Base-by-base conservation (phyloP, 2,113 vertebrate genomes). In the Potamarius usumacintae region DNA sequence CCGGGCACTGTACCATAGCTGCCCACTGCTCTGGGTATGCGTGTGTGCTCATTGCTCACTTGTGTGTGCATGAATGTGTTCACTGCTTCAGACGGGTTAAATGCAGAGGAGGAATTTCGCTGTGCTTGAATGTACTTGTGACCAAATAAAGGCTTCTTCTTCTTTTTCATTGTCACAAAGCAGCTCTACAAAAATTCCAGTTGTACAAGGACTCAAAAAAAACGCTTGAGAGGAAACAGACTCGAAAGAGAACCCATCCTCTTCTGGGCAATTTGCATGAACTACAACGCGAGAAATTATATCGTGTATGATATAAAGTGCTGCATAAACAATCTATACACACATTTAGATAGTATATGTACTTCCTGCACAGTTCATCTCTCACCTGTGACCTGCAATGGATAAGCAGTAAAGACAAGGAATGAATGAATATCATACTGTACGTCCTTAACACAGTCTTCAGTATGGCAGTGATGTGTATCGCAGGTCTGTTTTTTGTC, bases 381-480 rank as follows among this genome's bases (percentile, higher is more conserved):
- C 25, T 60, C 42, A 42, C 42, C 42, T 42, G 42, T 42, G 42
- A 42, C 42, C 42, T 42, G 42, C 42, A 42, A 4, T 42, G 42
- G 42, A 42, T 42, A 42, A 42, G 42, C 42, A 42, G 42, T 42
- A 42, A 42, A 42, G 42, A 42, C 4, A 42, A 42, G 42, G 42
- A 42, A 42, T 42, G 2, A 42, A 42, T 42, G 42, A 42, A 42
- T 42, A 42, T 42, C 42, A 7, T 20, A 30, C 30, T 30, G 30
- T 30, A 58, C 58, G 20, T 86, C 85, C 71, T 90, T 88, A 80
- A 88, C 77, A 0, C 60, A 3, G 20, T 9, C 63, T 80, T 22
- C 92, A 99, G 98, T 65, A 97, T 99, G 97, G 96, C 96, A 83
- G 97, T 99, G 80, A 99, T 99, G 98, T 99, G 98, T 78, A 97